phyloP scores from a whole-genome alignment of 1,140 invertebrate species.

The Drosophila willistoni region DNA sequence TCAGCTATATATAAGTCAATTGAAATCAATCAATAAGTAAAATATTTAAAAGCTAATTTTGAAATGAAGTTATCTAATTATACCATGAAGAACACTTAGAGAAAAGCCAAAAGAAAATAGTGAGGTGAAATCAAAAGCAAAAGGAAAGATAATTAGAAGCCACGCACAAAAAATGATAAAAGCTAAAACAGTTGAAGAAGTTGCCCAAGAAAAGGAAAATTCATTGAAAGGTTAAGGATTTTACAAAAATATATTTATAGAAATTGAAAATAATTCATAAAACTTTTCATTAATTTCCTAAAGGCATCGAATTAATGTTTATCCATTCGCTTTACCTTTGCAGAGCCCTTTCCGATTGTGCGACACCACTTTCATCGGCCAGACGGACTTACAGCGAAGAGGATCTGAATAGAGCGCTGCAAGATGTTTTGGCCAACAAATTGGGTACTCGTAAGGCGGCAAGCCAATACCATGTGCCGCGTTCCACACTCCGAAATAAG shows the following conservation, averaged over 20 bases:
- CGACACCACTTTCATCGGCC: slow-evolving; percentile 74
- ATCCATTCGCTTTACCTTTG: slow-evolving; percentile 58
- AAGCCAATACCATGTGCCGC: slow-evolving; percentile 96
- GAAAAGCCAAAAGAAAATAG: too few relatives aligned
- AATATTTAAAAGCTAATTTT: not conserved
- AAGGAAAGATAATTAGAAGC: too few relatives aligned
- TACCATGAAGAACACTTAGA: too few relatives aligned
- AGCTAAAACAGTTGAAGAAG: too few relatives aligned
- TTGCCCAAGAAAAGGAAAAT: not conserved
- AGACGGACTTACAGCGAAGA: slow-evolving; percentile 92
- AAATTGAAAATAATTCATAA: not conserved
- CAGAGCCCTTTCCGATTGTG: slow-evolving; percentile 87
- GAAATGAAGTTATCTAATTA: too few relatives aligned
- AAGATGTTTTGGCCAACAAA: slow-evolving; percentile 96
- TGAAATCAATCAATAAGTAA: too few relatives aligned
- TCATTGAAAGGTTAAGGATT: too few relatives aligned
- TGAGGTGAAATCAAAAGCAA: too few relatives aligned
- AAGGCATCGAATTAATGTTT: not conserved
- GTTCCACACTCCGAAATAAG: slow-evolving; percentile 97
- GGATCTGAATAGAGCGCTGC: slow-evolving; percentile 93
- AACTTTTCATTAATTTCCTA: not conserved
- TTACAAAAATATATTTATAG: too few relatives aligned
- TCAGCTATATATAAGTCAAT: not conserved
- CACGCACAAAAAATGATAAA: too few relatives aligned
- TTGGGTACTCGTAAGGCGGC: slow-evolving; percentile 95